phyloP scores from a whole-genome alignment of 2,113 vertebrate species.

The Asarcornis scutulata region DNA sequence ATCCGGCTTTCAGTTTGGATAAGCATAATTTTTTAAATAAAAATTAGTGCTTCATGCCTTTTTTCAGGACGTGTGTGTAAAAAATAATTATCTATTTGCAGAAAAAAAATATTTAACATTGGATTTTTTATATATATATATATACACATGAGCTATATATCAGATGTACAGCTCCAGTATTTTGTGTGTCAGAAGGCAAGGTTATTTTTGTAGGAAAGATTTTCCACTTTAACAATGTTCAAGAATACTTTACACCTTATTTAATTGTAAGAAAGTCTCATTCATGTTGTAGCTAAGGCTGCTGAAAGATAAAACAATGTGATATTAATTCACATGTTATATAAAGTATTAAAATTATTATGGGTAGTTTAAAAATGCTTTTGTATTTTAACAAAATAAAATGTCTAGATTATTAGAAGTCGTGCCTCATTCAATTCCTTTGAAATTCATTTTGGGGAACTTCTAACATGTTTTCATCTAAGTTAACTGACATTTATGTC shows the following conservation, averaged over 20 bases:
- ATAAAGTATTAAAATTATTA: neutral
- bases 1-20: neutral
- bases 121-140: neutral
- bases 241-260: neutral
- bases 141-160: too few species aligned
- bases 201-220: neutral
- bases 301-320: neutral
- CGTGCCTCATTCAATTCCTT: neutral
- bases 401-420: neutral
- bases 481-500: neutral
- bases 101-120: neutral
- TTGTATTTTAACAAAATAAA: neutral
- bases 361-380: fast-evolving
- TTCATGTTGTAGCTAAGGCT: neutral
- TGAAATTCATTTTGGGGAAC: neutral
- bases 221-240: neutral
- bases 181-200: neutral
- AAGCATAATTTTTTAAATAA: neutral
- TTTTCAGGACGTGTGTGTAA: neutral
- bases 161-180: neutral
- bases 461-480: fast-evolving
- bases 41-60: neutral
- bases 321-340: neutral
- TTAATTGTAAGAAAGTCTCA: neutral
- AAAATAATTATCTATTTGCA: neutral